phyloP scores from a whole-genome alignment of 2,797 vertebrate species.

The Sebastes taczanowskii region DNA sequence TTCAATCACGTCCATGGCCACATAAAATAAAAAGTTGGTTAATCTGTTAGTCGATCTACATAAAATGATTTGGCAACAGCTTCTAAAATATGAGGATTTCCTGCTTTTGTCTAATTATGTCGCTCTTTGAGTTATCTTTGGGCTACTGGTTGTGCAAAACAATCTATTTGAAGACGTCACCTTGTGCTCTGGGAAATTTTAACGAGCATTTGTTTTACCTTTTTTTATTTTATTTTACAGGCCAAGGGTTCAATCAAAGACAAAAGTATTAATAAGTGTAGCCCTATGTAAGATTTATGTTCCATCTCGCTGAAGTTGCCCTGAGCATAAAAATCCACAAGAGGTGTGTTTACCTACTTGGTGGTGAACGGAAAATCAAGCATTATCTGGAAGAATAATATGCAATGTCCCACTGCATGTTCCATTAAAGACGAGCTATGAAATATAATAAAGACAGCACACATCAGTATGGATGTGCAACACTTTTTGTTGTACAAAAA shows the following conservation, averaged over 20 bases:
- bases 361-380: background rate
- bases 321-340: background rate
- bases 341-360: background rate
- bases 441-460: background rate
- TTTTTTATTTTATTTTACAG: too few species aligned
- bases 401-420: background rate
- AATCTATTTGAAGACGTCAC: too few species aligned
- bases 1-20: background rate
- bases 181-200: too few species aligned
- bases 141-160: too few species aligned
- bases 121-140: too few species aligned
- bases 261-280: background rate
- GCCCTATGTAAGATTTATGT: background rate
- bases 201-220: rapidly evolving
- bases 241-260: rapidly evolving
- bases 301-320: background rate
- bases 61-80: background rate
- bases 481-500: background rate
- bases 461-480: background rate
- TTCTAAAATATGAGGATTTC: too few species aligned
- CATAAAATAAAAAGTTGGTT: background rate
- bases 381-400: background rate
- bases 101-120: background rate
- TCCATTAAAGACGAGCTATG: background rate
- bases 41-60: background rate